Conservation (phyloP, 2,888 invertebrate species). For the Cheilosia vernalis region DNA sequence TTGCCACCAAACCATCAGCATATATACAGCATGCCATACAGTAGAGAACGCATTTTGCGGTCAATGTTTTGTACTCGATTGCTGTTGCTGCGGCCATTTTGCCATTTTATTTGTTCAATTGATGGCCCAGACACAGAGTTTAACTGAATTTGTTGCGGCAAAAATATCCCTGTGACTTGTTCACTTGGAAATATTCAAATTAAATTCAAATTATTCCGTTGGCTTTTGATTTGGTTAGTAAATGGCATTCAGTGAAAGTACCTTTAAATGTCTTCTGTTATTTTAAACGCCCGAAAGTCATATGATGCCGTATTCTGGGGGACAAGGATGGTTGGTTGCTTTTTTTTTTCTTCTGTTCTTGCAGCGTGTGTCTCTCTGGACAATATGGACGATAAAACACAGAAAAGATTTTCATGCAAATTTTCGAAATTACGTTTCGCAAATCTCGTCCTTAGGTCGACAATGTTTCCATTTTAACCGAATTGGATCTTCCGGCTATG, state of each 20-base stretch:
- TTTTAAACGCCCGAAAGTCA: conserved; percentile 26
- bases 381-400: conserved; percentile 27
- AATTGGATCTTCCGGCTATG: conserved; percentile 27
- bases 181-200: conserved; percentile 57
- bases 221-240: conserved; percentile 24
- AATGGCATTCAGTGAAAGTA: conserved; percentile 2
- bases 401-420: conserved; percentile 54
- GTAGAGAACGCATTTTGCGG: conserved; percentile 12
- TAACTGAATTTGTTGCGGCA: conserved; percentile 40
- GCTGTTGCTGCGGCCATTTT: neutral
- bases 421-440: conserved; percentile 37
- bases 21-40: neutral
- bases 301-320: conserved; percentile 2
- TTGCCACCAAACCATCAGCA: conserved; percentile 32
- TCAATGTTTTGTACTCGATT: conserved; percentile 28
- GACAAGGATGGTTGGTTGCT: neutral
- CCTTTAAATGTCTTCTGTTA: conserved; percentile 19
- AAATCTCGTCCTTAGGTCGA: conserved; percentile 50
- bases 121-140: conserved; percentile 27
- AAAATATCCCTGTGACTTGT: conserved; percentile 35
- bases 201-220: conserved; percentile 46
- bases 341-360: neutral
- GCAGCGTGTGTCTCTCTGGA: neutral
- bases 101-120: conserved; percentile 50
- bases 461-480: conserved; percentile 22